A percentile compares a stretch with the other conserved stretches of the same genome.
Conservation (phyloP, 2,888 invertebrate species). For the Andrena minutula region DNA sequence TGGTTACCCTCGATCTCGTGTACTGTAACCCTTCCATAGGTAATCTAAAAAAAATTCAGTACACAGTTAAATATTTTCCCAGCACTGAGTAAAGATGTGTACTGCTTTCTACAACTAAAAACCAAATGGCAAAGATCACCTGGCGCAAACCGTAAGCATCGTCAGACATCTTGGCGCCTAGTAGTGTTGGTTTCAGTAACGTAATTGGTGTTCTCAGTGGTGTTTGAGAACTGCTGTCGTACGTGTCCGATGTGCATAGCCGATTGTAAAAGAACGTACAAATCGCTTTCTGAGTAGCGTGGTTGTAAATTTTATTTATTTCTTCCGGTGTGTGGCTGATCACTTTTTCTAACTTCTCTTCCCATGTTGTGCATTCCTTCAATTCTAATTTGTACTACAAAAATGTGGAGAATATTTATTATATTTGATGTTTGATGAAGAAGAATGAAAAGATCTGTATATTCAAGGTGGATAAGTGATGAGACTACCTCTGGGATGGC, state of each 20-base stretch:
- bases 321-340: slow-evolving; percentile 70
- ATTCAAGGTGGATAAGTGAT: background rate
- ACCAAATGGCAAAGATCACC: background rate
- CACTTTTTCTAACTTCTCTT: slow-evolving; percentile 87
- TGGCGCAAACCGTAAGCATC: slow-evolving; percentile 86
- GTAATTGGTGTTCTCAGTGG: slow-evolving; percentile 87
- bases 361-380: slow-evolving; percentile 86
- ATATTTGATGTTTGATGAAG: too few relatives aligned
- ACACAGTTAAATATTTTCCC: too few relatives aligned
- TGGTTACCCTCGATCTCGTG: slow-evolving; percentile 91
- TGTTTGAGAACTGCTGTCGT: slow-evolving; percentile 84
- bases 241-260: background rate
- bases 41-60: slow-evolving; percentile 81
- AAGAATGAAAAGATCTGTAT: background rate
- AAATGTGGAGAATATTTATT: background rate
- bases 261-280: slow-evolving; percentile 44
- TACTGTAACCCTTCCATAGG: slow-evolving; percentile 87
- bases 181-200: slow-evolving; percentile 88
- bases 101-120: too few relatives aligned
- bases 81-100: too few relatives aligned
- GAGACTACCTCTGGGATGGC: slow-evolving; percentile 82
- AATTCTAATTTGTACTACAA: slow-evolving; percentile 83
- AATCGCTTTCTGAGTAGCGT: slow-evolving; percentile 30
- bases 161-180: slow-evolving; percentile 86
- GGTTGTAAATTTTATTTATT: background rate